Evolutionary conservation across 53 echinoderm and acorn worm genomes (phyloP).

Genomic region (Holothuria scabra): DNA sequence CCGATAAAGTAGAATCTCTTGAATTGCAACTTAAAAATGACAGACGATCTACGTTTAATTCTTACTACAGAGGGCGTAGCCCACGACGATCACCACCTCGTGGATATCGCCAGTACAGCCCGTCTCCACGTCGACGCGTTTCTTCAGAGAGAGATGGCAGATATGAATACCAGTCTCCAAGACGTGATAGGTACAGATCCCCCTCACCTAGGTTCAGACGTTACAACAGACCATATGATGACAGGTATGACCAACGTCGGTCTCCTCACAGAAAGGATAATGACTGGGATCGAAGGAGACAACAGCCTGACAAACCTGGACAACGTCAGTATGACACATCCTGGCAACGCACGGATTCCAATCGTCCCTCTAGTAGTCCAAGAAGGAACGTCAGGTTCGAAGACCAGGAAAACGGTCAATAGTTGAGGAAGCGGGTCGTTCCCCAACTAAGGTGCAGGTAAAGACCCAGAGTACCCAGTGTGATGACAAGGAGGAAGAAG

Average conservation of each 20-base stretch:
- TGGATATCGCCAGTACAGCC: not conserved
- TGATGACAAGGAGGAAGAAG: not conserved
- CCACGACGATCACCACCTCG: not conserved
- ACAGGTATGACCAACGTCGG: not conserved
- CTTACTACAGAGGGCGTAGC: not conserved
- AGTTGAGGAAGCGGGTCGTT: slow-evolving; percentile 22
- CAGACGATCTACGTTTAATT: not conserved
- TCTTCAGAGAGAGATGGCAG: not conserved
- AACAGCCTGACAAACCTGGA: not conserved
- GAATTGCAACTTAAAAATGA: not conserved
- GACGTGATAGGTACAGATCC: not conserved
- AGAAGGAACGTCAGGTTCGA: slow-evolving; percentile 2
- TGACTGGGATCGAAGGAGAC: not conserved
- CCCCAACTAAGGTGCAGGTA: not conserved
- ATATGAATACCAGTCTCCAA: not conserved
- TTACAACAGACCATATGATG: not conserved
- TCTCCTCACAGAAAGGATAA: not conserved
- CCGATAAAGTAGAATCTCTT: slow-evolving; percentile 11
- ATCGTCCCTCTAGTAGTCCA: not conserved
- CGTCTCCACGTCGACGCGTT: not conserved
- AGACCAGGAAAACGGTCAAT: slow-evolving; percentile 19
- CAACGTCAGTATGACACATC: not conserved
- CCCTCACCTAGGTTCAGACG: not conserved
- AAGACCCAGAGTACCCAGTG: not conserved
- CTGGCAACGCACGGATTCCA: not conserved